A percentile compares a stretch with the other conserved stretches of the same genome.
Evolutionary conservation across 1,140 invertebrate species (phyloP).

Genomic region (Drosophila burlai): DNA sequence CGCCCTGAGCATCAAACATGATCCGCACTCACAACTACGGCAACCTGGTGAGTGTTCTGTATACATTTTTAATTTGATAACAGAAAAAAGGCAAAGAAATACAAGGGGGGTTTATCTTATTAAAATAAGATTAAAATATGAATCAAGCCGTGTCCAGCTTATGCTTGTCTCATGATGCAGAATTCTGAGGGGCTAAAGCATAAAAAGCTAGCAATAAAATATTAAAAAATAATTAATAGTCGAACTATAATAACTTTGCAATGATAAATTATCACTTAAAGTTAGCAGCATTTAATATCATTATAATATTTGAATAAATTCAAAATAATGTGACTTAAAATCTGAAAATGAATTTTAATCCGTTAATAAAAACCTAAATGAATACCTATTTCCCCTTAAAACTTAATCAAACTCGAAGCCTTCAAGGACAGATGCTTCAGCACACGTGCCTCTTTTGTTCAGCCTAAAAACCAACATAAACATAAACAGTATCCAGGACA

Average conservation of each 20-base stretch:
- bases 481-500: slow-evolving; percentile 23
- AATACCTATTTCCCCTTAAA: not conserved
- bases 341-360: not conserved
- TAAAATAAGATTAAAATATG: not conserved
- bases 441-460: slow-evolving; percentile 70
- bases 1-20: slow-evolving; percentile 90
- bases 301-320: too few relatives aligned
- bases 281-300: too few relatives aligned
- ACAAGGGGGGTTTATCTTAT: not conserved
- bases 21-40: slow-evolving; percentile 93
- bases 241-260: too few relatives aligned
- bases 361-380: not conserved
- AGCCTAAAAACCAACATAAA: slow-evolving; percentile 69
- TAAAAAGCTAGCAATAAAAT: too few relatives aligned
- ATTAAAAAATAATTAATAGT: too few relatives aligned
- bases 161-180: too few relatives aligned
- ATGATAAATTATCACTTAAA: too few relatives aligned
- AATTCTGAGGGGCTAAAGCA: too few relatives aligned
- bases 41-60: slow-evolving; percentile 89
- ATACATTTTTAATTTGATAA: not conserved
- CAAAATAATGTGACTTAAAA: not conserved
- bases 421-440: slow-evolving; percentile 52
- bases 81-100: not conserved
- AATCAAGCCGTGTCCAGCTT: too few relatives aligned
- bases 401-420: slow-evolving; percentile 21